Conservation (phyloP, 2,888 invertebrate genomes). For the Rosalia funebris region DNA sequence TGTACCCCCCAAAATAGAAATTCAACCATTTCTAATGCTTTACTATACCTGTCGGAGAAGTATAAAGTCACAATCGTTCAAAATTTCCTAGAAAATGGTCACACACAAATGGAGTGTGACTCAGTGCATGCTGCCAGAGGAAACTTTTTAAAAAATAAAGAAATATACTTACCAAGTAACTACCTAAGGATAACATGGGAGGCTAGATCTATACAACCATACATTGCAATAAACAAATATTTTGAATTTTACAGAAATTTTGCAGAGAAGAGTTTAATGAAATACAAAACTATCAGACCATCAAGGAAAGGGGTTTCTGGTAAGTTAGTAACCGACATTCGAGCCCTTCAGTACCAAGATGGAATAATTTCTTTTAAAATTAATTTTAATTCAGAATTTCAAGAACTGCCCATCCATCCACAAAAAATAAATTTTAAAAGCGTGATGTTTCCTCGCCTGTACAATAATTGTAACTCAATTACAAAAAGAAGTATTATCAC, state of each 20-base stretch:
- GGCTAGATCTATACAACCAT: conserved; percentile 26
- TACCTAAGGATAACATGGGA: conserved; percentile 30
- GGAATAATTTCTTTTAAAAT: neutral
- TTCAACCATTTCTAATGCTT: neutral
- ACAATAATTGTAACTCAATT: neutral
- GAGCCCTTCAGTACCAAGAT: neutral
- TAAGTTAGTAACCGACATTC: neutral
- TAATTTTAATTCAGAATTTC: neutral
- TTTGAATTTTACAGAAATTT: conserved; percentile 28
- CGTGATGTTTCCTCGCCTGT: neutral
- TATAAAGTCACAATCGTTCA: neutral
- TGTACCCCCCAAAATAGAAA: neutral
- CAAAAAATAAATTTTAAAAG: neutral
- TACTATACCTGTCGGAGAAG: neutral
- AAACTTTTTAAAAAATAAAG: conserved; percentile 21
- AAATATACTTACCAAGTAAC: conserved; percentile 29
- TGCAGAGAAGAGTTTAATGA: conserved; percentile 27
- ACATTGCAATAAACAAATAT: conserved; percentile 25
- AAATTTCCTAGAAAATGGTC: neutral
- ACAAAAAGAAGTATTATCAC: neutral
- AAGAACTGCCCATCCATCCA: neutral
- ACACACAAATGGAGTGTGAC: neutral
- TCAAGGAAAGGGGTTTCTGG: neutral
- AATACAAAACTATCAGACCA: conserved; percentile 29
- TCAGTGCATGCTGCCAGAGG: conserved; percentile 8